A percentile compares a stretch with the other conserved stretches of the same genome.
These are phyloP conservation scores for Drosophila seclusa DNA, from an alignment of 2,888 invertebrate genomes.

Conservation along the genomic window DNA sequence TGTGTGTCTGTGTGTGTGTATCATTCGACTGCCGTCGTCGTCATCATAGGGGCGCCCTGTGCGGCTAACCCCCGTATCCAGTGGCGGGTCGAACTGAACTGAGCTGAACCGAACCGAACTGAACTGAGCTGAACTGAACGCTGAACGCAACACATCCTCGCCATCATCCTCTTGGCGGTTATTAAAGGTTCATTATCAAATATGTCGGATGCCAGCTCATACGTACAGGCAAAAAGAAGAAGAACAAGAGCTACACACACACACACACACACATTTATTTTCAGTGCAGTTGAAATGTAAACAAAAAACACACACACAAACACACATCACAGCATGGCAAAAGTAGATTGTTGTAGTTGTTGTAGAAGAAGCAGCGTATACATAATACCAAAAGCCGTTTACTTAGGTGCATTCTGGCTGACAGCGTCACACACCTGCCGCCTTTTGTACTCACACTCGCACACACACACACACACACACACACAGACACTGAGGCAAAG, in stretches of 20 bases:
- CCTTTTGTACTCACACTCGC: conserved; percentile 25
- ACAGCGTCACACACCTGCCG: conserved; percentile 50
- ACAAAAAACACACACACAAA: conserved; percentile 31
- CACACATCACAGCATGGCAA: conserved; percentile 1
- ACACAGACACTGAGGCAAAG: conserved; percentile 7
- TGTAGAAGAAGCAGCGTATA: background rate
- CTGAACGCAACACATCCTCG: conserved; percentile 23
- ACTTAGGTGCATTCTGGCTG: conserved; percentile 57
- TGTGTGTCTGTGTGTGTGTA: conserved; percentile 21
- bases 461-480: conserved; percentile 5
- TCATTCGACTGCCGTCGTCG: conserved; percentile 8
- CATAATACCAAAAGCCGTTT: conserved; percentile 52
- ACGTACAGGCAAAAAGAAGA: background rate
- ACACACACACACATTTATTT: conserved; percentile 9
- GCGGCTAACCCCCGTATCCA: conserved; percentile 35
- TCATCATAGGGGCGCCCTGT: conserved; percentile 48
- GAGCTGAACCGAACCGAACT: background rate
- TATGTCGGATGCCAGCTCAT: conserved; percentile 42
- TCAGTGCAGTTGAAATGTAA: conserved; percentile 40
- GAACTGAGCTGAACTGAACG: background rate
- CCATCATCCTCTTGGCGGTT: conserved; percentile 43
- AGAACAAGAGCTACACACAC: background rate
- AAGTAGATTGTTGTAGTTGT: conserved; percentile 9
- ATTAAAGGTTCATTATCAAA: conserved; percentile 73
- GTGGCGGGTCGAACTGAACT: conserved; percentile 11